Evolutionary conservation across 1,140 invertebrate species (phyloP), one percentile per base, ranked within the genome.

Genomic region (Eciton burchellii): DNA sequence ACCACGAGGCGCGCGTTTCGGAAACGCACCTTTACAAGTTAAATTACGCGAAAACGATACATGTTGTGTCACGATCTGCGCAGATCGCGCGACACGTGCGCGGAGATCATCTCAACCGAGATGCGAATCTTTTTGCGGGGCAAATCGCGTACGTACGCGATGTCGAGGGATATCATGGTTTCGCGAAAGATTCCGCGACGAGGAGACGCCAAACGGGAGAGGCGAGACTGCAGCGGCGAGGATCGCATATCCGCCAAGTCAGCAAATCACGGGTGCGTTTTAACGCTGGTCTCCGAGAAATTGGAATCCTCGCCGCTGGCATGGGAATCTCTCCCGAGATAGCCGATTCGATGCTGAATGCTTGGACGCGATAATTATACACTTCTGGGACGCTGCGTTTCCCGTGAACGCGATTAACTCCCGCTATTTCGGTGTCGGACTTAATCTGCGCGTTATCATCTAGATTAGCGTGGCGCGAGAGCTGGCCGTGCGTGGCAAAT

Each of bases 401-500:
- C 68, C 82, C 63, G 45, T 63, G 86, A 86, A 88, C 89, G 84
- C 89, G 84, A 91, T 91, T 89, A 87, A 89, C 88, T 89, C 82
- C 54, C 83, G 81, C 82, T 89, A 90, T 91, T 89, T 89, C 87
- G 84, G 82, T 86, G 86, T 84, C 70, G 84, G 68, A 90, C 86
- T 90, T 90, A 91, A 91, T 91, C 89, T 86, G 59, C 85, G 83
- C 88, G 87, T 88, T 90, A 89, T 91, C 87, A 91, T 89, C 82
- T 70, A 86, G 89, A 91, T 91, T 91, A 91, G n/a, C 90, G 82
- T 65, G 70, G 52, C 68, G 63, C 62, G 59, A 77, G 66, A 66
- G 71, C 73, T 49, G 73, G 54, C 49, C 41, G 9, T 62, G 52
- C 62, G 26, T 85, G 19, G 35, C 84, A 29, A 54, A 73, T 73